Conservation (phyloP, 2,113 vertebrate species). For the Phrynosoma platyrhinos region DNA sequence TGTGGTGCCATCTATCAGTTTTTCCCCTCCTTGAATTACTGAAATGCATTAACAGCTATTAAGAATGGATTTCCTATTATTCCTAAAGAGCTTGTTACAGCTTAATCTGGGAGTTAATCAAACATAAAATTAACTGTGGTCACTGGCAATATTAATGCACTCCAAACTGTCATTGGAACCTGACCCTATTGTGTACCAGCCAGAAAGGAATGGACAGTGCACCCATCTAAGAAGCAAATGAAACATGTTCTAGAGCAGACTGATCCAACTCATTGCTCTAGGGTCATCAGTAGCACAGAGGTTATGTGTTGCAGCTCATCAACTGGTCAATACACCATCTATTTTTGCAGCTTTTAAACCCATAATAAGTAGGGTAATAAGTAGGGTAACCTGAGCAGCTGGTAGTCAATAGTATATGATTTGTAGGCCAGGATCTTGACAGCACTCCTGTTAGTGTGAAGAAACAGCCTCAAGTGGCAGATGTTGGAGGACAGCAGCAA, state of each 20-base stretch:
- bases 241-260: background rate
- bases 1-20: slow-evolving; percentile 54
- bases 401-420: background rate
- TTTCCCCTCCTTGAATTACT: slow-evolving; percentile 26
- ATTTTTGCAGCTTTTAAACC: background rate
- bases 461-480: background rate
- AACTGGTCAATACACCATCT: background rate
- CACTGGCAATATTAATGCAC: slow-evolving; percentile 32
- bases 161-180: slow-evolving; percentile 34
- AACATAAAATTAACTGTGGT: slow-evolving; percentile 47
- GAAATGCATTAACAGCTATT: slow-evolving; percentile 49
- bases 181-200: slow-evolving; percentile 34
- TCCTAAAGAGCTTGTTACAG: slow-evolving; percentile 34
- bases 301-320: background rate
- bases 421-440: background rate
- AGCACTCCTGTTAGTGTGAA: background rate
- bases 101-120: slow-evolving; percentile 45
- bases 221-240: slow-evolving; percentile 8
- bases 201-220: slow-evolving; percentile 33
- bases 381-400: background rate
- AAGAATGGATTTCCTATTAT: slow-evolving; percentile 36
- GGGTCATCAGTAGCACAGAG: background rate
- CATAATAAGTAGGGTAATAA: background rate
- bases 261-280: background rate
- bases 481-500: background rate